phyloP scores from a whole-genome alignment of 2,113 vertebrate species.

The Mesitornis unicolor region DNA sequence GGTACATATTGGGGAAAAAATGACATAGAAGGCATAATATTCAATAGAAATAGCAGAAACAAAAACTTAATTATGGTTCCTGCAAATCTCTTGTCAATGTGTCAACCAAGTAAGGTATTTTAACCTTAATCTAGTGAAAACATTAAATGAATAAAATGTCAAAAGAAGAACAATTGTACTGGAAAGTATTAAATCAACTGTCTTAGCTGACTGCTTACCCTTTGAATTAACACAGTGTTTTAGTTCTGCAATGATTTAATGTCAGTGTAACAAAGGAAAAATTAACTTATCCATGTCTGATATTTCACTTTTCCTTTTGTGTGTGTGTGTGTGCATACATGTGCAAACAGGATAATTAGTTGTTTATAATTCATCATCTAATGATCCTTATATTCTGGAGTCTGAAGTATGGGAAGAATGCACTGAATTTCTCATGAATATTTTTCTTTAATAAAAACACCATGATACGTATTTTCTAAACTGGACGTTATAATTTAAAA shows the following conservation, averaged over 20 bases:
- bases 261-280: background rate
- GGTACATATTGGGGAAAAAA: background rate
- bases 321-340: too few relatives aligned
- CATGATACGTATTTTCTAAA: background rate
- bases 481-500: too few relatives aligned
- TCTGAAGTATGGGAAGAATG: background rate
- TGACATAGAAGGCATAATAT: background rate
- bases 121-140: background rate
- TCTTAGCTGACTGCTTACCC: background rate
- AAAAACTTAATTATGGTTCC: background rate
- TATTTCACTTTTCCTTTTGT: background rate
- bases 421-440: background rate
- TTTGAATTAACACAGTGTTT: background rate
- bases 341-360: background rate
- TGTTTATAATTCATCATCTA: background rate
- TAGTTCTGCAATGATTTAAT: background rate
- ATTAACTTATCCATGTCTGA: background rate
- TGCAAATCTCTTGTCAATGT: background rate
- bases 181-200: background rate
- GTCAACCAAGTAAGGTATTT: background rate
- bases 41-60: background rate
- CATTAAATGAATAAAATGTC: background rate
- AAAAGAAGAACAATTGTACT: background rate
- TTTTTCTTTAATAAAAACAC: background rate
- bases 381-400: background rate